Evolutionary conservation across 2,888 invertebrate species (phyloP).

Genomic region (Nomada flava): DNA sequence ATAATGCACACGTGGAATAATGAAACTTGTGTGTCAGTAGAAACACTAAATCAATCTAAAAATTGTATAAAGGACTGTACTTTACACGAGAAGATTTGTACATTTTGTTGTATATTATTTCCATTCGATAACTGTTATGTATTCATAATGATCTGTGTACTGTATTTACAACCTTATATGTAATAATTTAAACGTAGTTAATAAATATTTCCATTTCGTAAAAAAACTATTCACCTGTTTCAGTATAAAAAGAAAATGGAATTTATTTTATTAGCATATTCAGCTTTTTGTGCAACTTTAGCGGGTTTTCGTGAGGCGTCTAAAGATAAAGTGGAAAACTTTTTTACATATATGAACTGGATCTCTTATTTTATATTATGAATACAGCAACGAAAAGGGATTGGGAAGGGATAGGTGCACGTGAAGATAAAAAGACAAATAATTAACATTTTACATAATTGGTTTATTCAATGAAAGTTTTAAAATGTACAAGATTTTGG

Average conservation of each 20-base stretch:
- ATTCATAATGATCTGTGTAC: constrained; percentile 75
- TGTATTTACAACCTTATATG: constrained; percentile 73
- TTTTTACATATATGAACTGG: too few relatives aligned
- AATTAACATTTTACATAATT: too few relatives aligned
- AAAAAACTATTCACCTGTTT: not conserved
- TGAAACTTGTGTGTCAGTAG: constrained; percentile 52
- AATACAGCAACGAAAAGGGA: too few relatives aligned
- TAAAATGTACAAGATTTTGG: too few relatives aligned
- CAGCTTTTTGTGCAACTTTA: too few relatives aligned
- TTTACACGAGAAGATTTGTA: constrained; percentile 72
- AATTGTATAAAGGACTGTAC: constrained; percentile 68
- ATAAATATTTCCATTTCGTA: constrained; percentile 77
- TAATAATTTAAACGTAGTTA: constrained; percentile 79
- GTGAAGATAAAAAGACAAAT: too few relatives aligned
- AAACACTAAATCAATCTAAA: constrained; percentile 52
- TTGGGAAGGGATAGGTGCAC: too few relatives aligned
- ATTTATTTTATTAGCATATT: too few relatives aligned
- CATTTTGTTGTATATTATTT: constrained; percentile 80
- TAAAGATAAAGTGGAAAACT: too few relatives aligned
- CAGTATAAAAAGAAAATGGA: not conserved
- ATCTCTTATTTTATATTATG: too few relatives aligned
- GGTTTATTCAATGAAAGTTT: too few relatives aligned
- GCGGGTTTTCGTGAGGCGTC: too few relatives aligned
- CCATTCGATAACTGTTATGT: constrained; percentile 73
- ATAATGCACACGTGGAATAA: constrained; percentile 10